phyloP scores from a whole-genome alignment of 2,888 invertebrate species.

The Pollenia angustigena region DNA sequence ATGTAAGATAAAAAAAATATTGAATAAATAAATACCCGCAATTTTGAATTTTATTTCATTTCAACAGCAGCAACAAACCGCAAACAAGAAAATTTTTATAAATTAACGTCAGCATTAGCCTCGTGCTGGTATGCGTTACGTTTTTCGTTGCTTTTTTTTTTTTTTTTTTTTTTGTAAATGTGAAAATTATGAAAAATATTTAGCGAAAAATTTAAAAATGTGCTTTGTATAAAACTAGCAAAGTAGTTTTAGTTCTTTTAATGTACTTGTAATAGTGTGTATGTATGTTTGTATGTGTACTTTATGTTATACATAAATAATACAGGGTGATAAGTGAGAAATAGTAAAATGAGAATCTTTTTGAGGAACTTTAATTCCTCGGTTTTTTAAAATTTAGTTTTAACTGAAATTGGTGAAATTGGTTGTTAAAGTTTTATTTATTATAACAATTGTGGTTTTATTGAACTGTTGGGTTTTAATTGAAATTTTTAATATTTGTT shows the following conservation, averaged over 20 bases:
- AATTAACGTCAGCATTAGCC: conserved; percentile 73
- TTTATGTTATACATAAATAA: not conserved
- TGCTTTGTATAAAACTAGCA: conserved; percentile 25
- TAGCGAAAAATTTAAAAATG: conserved; percentile 59
- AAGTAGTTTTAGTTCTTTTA: conserved; percentile 1
- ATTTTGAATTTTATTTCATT: conserved; percentile 55
- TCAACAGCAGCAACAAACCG: conserved; percentile 24
- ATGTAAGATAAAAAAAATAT: conserved; percentile 24
- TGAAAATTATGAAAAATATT: conserved; percentile 69
- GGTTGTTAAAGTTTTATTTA: no score
- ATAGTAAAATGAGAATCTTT: not conserved
- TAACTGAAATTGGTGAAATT: no score
- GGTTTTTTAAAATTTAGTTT: no score
- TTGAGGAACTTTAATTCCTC: not conserved
- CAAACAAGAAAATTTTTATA: conserved; percentile 35
- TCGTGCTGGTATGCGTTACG: conserved; percentile 71
- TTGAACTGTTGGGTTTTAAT: no score
- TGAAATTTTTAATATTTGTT: no score
- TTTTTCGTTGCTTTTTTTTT: conserved; percentile 50
- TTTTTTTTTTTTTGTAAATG: conserved; percentile 37
- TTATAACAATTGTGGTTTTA: no score
- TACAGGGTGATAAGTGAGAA: not conserved
- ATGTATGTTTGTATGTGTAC: not conserved
- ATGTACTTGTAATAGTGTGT: conserved; percentile 18
- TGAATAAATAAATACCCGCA: conserved; percentile 57